A percentile compares a stretch with the other conserved stretches of the same genome.
Conservation (phyloP, 2,888 invertebrate species). For the Rhodophaea formosa region DNA sequence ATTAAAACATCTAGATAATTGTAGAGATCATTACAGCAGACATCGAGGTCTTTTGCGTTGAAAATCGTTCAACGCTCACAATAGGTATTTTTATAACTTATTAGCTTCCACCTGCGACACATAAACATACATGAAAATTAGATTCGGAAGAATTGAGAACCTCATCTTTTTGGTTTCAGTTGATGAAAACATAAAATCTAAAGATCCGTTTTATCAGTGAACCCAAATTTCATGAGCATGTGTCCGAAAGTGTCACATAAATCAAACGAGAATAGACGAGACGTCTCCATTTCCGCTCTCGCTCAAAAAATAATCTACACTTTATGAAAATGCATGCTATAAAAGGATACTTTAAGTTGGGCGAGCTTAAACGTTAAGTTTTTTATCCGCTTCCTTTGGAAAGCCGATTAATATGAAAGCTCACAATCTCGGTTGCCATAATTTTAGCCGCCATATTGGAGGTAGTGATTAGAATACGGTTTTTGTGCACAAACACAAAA, state of each 20-base stretch:
- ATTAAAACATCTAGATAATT: too few species aligned
- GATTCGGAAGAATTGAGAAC: too few species aligned
- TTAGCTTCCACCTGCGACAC: too few species aligned
- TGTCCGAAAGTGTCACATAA: slow-evolving; percentile 57
- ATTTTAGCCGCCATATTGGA: background rate
- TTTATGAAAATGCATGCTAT: slow-evolving; percentile 49
- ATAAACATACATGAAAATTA: too few species aligned
- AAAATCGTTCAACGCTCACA: too few species aligned
- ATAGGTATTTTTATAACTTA: too few species aligned
- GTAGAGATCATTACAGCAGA: too few species aligned
- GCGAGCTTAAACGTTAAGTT: slow-evolving; percentile 40
- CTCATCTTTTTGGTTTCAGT: too few species aligned
- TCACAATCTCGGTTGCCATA: slow-evolving; percentile 11
- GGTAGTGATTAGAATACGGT: background rate
- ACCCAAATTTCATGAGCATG: slow-evolving; percentile 45
- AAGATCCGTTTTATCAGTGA: background rate
- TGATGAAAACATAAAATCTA: background rate
- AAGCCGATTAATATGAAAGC: slow-evolving; percentile 35
- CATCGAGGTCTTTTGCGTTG: too few species aligned
- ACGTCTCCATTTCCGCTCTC: slow-evolving; percentile 62
- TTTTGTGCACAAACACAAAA: background rate
- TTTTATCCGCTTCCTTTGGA: slow-evolving; percentile 41
- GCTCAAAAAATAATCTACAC: slow-evolving; percentile 56
- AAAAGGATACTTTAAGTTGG: slow-evolving; percentile 43
- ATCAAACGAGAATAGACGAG: slow-evolving; percentile 75